phyloP scores from a whole-genome alignment of 2,797 vertebrate species.

The Halcyon badia region DNA sequence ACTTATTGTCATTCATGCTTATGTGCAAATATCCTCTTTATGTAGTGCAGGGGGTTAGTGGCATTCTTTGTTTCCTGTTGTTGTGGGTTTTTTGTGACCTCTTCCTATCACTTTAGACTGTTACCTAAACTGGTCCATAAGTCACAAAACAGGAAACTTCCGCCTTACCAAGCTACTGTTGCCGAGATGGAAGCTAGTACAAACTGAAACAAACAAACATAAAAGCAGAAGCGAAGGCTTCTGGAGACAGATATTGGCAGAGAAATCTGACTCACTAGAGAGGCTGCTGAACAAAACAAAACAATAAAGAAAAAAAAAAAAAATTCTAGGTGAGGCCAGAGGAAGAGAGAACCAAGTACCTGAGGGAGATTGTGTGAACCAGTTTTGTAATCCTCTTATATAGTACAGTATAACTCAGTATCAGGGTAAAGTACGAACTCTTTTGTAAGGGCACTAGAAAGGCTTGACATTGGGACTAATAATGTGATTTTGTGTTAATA shows the following conservation, averaged over 20 bases:
- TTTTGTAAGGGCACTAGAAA: not conserved
- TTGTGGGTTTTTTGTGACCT: not conserved
- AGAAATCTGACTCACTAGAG: not conserved
- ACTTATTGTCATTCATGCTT: not conserved
- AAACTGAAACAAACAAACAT: not conserved
- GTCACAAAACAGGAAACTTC: not conserved
- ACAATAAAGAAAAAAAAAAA: not conserved
- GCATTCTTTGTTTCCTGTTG: fast-evolving
- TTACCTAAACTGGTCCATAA: not conserved
- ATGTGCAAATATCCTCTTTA: not conserved
- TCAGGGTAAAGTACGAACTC: not conserved
- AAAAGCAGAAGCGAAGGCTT: not conserved
- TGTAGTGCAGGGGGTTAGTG: fast-evolving
- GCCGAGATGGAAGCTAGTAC: not conserved
- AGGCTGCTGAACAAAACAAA: not conserved
- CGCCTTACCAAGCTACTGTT: not conserved
- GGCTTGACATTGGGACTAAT: not conserved
- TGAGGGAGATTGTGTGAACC: not conserved
- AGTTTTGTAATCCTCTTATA: not conserved
- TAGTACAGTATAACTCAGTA: not conserved
- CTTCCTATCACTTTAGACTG: not conserved
- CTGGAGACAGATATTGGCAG: not conserved
- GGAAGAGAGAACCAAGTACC: not conserved
- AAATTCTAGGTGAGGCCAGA: not conserved
- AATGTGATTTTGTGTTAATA: not conserved